Conservation (phyloP, 2,797 vertebrate species). For the Pelobates cultripes region DNA sequence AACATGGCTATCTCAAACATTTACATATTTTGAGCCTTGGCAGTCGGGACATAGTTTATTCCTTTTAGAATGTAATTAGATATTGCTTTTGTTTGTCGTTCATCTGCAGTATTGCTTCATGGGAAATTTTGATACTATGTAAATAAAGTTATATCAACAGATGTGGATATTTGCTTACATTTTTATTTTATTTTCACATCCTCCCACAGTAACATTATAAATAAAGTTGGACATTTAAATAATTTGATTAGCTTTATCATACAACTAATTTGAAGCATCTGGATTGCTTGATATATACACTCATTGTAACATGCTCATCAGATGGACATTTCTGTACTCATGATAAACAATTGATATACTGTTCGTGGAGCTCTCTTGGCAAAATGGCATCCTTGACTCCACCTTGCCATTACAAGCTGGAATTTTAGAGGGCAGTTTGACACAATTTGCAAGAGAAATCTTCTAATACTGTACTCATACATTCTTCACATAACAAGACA, state of each 20-base stretch:
- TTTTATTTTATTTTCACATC: neutral
- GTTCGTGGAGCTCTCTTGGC: no score
- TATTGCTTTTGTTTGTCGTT: slow-evolving; percentile 19
- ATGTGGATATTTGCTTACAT: slow-evolving; percentile 22
- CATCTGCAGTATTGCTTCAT: neutral
- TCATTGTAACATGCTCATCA: no score
- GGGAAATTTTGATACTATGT: slow-evolving; percentile 11
- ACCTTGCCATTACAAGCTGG: no score
- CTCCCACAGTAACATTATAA: slow-evolving; percentile 5
- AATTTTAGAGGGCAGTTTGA: no score
- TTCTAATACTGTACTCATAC: no score
- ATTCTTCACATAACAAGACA: no score
- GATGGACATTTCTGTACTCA: no score
- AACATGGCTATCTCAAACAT: neutral
- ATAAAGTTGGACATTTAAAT: slow-evolving; percentile 10
- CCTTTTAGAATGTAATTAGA: slow-evolving; percentile 11
- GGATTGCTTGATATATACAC: neutral
- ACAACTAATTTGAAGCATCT: slow-evolving; percentile 25
- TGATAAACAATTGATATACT: no score
- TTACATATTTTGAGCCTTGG: neutral
- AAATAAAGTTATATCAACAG: slow-evolving; percentile 28
- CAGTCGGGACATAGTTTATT: neutral
- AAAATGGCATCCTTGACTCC: no score
- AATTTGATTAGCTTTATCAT: slow-evolving; percentile 20
- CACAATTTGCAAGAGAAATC: no score